Evolutionary conservation across 2,113 vertebrate genomes (phyloP).

Genomic region (Morone chrysops): DNA sequence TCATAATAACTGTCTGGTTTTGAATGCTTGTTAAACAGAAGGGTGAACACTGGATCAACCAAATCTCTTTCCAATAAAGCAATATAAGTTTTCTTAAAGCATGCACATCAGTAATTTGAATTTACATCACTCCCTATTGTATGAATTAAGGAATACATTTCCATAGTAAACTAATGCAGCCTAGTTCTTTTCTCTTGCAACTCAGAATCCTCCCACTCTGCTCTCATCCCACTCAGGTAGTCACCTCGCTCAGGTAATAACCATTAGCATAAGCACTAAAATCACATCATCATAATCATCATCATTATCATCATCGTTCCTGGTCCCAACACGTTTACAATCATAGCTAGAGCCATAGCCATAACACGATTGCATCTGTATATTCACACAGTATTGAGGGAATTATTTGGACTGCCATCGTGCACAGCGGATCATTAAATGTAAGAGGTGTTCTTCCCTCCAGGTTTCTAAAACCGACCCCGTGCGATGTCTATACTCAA

Average conservation of each 20-base stretch:
- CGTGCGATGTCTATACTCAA: slow-evolving; percentile 46
- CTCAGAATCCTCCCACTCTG: slow-evolving; percentile 56
- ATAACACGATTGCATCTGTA: slow-evolving; percentile 58
- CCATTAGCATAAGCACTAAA: slow-evolving; percentile 74
- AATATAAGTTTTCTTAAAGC: background rate
- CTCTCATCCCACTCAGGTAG: slow-evolving; percentile 55
- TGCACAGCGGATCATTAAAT: slow-evolving; percentile 74
- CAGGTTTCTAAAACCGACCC: slow-evolving; percentile 57
- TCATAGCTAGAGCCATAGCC: slow-evolving; percentile 60
- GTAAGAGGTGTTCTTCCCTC: slow-evolving; percentile 61
- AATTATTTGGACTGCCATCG: slow-evolving; percentile 65
- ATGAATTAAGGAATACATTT: slow-evolving; percentile 21
- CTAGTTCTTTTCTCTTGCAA: slow-evolving; percentile 32
- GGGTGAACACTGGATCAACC: background rate
- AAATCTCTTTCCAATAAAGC: background rate
- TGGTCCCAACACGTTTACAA: slow-evolving; percentile 66
- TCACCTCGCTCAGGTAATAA: slow-evolving; percentile 74
- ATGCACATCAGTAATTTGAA: slow-evolving; percentile 1
- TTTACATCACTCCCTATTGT: background rate
- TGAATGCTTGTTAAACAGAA: slow-evolving; percentile 15
- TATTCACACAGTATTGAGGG: slow-evolving; percentile 70
- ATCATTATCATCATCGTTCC: slow-evolving; percentile 70
- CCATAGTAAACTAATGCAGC: slow-evolving; percentile 5
- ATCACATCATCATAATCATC: slow-evolving; percentile 77
- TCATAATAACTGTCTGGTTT: slow-evolving; percentile 4